Base-by-base conservation (phyloP, 2,113 vertebrate species). In the Panurus biarmicus region DNA sequence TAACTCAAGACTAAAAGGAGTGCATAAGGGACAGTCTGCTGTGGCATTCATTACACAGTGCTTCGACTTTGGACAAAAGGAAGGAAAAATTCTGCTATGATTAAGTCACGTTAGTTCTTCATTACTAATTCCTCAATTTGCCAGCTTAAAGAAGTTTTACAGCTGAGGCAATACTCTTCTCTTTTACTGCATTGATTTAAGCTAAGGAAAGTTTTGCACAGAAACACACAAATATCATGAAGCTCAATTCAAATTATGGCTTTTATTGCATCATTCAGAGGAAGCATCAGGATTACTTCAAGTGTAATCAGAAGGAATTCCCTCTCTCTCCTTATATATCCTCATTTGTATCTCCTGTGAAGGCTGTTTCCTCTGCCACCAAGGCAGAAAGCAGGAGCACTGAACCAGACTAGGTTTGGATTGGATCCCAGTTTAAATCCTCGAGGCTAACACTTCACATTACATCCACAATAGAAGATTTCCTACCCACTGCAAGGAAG, bases 401-500 rank as follows among this genome's bases (percentile, higher is more conserved):
- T 87, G 57, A 86, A 72, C 7, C 45, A 78, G 35, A 67, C 28
- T 9, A 50, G 22, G 31, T 48, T 61, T 70, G 45, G 54, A 28
- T 1, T 62, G 25, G 80, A 66, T 72, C 33, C n/a, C 67, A 73
- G 18, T 56, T 69, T 51, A 66, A 79, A 77, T 66, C 85, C 75
- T 76, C 42, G 77, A 87, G 73, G 74, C 25, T 62, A 25, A 50
- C 57, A 71, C 84, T 67, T 42, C 47, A 23, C 44, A 35, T 53
- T 56, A 58, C 28, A 87, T 31, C 31, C 60, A 36, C 12, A 76
- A 31, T 0, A 69, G 44, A 79, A 73, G 33, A 70, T 50, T 24
- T 58, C 18, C 48, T 47, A 84, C 47, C 58, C 38, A 12, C 98
- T 98, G 73, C 53, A 91, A 77, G 45, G 25, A 53, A 93, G 7